Percentiles rank a stretch among this genome's conserved stretches.
Evolutionary conservation across 2,888 invertebrate species (phyloP).

Genomic region (Nephrotoma guestfalica): DNA sequence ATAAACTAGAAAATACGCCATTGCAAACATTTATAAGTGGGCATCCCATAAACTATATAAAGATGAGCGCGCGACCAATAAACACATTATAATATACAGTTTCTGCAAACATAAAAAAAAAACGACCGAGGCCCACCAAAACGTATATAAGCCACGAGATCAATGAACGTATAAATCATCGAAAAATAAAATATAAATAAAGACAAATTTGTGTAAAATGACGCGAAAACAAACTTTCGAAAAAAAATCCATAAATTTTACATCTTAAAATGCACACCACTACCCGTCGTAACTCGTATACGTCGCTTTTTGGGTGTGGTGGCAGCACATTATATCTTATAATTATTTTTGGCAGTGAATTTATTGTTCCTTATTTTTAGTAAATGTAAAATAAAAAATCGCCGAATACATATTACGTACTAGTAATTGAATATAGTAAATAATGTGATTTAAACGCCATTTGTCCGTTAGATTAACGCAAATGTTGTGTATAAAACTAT

Average conservation of each 20-base stretch:
- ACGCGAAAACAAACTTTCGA: neutral
- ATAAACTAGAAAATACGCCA: too few relatives aligned
- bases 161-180: neutral
- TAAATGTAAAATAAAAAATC: neutral
- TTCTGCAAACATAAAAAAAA: neutral
- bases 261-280: neutral
- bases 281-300: neutral
- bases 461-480: neutral
- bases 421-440: neutral
- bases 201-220: neutral
- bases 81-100: neutral
- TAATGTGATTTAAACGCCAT: neutral
- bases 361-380: neutral
- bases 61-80: too few relatives aligned
- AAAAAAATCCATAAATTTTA: neutral
- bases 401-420: neutral
- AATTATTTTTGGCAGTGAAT: neutral
- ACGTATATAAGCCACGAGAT: neutral
- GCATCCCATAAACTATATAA: too few relatives aligned
- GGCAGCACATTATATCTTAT: neutral
- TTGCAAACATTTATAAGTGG: too few relatives aligned
- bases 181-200: neutral
- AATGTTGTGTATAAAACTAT: neutral
- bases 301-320: neutral
- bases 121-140: neutral